Conservation (phyloP, 2,113 vertebrate genomes). For the Xyliphius kryptos region DNA sequence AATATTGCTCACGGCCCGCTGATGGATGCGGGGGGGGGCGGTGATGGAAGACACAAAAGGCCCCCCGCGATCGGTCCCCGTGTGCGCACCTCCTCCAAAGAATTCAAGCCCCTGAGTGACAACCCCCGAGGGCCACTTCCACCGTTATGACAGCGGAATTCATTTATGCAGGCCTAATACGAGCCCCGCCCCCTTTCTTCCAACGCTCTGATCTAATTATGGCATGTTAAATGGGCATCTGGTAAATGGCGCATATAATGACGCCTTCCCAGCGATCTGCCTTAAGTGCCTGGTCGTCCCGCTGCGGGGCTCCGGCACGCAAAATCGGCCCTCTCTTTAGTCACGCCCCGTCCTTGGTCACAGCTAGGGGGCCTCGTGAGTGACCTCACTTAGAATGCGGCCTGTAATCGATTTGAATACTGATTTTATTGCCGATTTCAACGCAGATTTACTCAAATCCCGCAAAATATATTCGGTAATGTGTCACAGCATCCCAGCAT, state of each 20-base stretch:
- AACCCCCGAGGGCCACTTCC: conserved; percentile 58
- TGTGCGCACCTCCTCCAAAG: conserved; percentile 46
- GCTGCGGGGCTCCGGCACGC: conserved; percentile 54
- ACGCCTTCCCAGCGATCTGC: conserved; percentile 64
- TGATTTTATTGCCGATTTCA: too few species aligned
- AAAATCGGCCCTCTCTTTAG: background rate
- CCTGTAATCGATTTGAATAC: too few species aligned
- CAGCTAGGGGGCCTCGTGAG: conserved; percentile 53
- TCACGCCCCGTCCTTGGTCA: conserved; percentile 45
- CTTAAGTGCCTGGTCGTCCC: conserved; percentile 68
- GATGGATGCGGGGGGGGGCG: conserved; percentile 15
- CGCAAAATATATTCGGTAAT: too few species aligned
- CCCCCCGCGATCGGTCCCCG: conserved; percentile 1
- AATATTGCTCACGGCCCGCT: conserved; percentile 22
- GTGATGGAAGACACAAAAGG: conserved; percentile 34
- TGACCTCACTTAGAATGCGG: conserved; percentile 49
- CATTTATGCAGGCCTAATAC: conserved; percentile 55
- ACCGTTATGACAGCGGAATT: conserved; percentile 64
- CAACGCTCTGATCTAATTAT: conserved; percentile 71
- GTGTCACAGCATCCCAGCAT: too few species aligned
- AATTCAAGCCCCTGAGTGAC: conserved; percentile 62
- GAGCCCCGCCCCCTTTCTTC: conserved; percentile 25
- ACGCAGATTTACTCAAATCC: too few species aligned
- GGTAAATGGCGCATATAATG: conserved; percentile 76
- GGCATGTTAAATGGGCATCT: conserved; percentile 77